Evolutionary conservation across 2,888 invertebrate genomes (phyloP).

Genomic region (Monopis laevigella): DNA sequence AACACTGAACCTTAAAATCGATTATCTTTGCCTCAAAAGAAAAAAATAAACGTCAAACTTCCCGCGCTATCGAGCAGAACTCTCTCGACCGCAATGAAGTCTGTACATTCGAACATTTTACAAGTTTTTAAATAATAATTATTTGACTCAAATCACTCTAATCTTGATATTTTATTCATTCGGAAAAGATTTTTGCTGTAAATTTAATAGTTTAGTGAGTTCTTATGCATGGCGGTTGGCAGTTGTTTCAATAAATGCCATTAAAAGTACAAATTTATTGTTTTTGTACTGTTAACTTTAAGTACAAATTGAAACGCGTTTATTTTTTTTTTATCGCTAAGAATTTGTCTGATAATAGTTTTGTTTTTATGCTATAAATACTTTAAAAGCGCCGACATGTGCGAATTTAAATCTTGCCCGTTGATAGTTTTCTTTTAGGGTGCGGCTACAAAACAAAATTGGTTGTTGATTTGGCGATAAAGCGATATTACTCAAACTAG

Average conservation of each 20-base stretch:
- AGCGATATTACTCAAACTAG: too few species aligned
- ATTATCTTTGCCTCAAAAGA: slow-evolving; percentile 2
- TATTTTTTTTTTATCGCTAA: background rate
- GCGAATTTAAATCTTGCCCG: too few species aligned
- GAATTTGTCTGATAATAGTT: too few species aligned
- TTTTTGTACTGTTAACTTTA: slow-evolving; percentile 13
- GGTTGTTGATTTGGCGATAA: too few species aligned
- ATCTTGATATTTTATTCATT: slow-evolving; percentile 27
- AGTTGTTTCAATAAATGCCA: slow-evolving; percentile 59
- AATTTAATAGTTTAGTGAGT: slow-evolving; percentile 51
- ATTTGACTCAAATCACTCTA: slow-evolving; percentile 45
- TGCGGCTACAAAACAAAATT: too few species aligned
- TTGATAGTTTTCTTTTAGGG: too few species aligned
- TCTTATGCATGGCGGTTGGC: slow-evolving; percentile 32
- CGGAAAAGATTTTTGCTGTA: slow-evolving; percentile 48
- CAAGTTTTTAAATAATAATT: slow-evolving; percentile 29
- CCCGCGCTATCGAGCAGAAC: slow-evolving; percentile 12
- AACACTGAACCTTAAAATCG: slow-evolving; percentile 9
- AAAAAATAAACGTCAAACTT: slow-evolving; percentile 8
- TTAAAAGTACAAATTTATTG: slow-evolving; percentile 60
- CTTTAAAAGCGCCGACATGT: too few species aligned
- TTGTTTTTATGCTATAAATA: too few species aligned
- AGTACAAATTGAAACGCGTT: background rate
- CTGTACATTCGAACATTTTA: slow-evolving; percentile 15
- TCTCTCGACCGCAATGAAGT: background rate